Base-by-base conservation (phyloP, 1,140 invertebrate genomes). In the Bombus turneri region DNA sequence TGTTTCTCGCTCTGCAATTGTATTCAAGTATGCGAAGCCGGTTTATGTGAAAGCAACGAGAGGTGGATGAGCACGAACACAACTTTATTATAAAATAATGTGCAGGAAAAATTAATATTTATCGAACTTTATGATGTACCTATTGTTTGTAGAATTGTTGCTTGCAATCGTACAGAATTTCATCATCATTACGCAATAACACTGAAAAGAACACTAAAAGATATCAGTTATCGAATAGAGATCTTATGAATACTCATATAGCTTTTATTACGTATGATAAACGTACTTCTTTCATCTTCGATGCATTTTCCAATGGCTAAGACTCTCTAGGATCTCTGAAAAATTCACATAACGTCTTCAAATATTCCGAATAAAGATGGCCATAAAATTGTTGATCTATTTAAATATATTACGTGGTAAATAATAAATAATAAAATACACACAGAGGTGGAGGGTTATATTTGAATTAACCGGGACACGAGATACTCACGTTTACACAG, bases 21-120 rank as follows among this genome's bases (percentile, higher is more conserved):
- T 77, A 77, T 83, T 66, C 57, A 83, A 83, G 43, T 69, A 83
- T 43, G 37, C 25, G 34, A 77, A 53, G 13, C 43, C 34, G 68
- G 62, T 69, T 83, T 77, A 43, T 57, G 31, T 43, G 34, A 28
- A 39, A 53, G 13, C 41, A 39, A 57, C 34, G 18, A 28, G 25
- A 28, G 13, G 43, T 37, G 41, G n/a, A 43, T 31, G n/a, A 34
- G n/a, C n/a, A 69, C 39, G 41, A n/a, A 10, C 4, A 9, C 3
- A 25, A 37, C 31, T 34, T 22, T 28, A 25, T 71, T 39, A 25
- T 39, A 39, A 53, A 71, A 71, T 39, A 71, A 39, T 37, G 69
- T n/a, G 5, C 37, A n/a, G 5, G 13, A 41, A 72, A 41, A 39
- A n/a, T n/a, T 41, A 0, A 1, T 41, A 8, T 41, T n/a, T 28